Evolutionary conservation across 37 sponge, comb jelly and placozoan genomes (phyloP).

Genomic region (Haliclona indistincta): DNA sequence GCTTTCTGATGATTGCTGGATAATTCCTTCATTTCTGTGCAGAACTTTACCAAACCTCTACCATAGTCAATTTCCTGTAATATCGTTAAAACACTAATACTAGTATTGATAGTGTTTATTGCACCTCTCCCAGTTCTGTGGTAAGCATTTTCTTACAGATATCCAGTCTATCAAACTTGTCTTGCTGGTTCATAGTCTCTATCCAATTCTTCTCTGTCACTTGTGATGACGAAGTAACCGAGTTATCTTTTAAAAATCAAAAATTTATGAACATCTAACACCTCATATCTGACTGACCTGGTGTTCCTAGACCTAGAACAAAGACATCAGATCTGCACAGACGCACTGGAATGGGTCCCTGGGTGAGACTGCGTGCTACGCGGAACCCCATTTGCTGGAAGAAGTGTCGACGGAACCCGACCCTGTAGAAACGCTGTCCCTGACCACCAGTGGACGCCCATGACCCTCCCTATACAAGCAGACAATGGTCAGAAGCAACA

Average conservation of each 20-base stretch:
- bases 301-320: constrained; percentile 69
- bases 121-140: constrained; percentile 38
- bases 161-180: constrained; percentile 37
- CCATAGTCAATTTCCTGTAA: constrained; percentile 21
- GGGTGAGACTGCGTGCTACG: constrained; percentile 47
- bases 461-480: constrained; percentile 72
- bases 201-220: neutral
- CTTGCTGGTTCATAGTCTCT: constrained; percentile 29
- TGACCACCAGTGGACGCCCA: constrained; percentile 80
- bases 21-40: constrained; percentile 9
- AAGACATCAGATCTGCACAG: constrained; percentile 63
- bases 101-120: neutral
- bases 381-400: constrained; percentile 92
- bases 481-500: neutral
- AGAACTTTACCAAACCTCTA: constrained; percentile 9
- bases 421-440: constrained; percentile 77
- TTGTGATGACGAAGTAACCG: too few relatives aligned
- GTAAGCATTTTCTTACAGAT: neutral
- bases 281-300: constrained; percentile 31
- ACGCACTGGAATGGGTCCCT: constrained; percentile 57
- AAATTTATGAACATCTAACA: neutral
- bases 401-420: constrained; percentile 86
- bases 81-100: neutral
- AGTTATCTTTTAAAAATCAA: neutral
- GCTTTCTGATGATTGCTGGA: constrained; percentile 3